phyloP scores from a whole-genome alignment of 2,113 vertebrate species.

The Actenoides hombroni region DNA sequence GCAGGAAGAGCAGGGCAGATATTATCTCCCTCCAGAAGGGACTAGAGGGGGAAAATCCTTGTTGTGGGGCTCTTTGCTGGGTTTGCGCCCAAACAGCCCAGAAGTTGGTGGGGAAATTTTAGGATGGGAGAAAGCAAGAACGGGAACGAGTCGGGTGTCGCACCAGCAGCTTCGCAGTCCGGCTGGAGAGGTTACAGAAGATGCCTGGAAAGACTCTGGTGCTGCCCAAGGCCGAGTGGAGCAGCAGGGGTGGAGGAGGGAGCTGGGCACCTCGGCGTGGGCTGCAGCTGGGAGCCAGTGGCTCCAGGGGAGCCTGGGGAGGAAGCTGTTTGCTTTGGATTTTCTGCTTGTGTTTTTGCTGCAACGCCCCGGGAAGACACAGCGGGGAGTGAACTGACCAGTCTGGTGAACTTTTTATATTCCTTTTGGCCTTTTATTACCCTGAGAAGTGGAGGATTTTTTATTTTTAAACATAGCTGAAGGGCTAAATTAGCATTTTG shows the following conservation, averaged over 20 bases:
- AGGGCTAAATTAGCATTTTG: conserved; percentile 66
- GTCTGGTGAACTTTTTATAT: conserved; percentile 66
- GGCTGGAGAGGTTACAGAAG: background rate
- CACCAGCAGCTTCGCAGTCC: background rate
- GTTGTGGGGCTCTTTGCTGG: background rate
- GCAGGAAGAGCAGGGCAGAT: background rate
- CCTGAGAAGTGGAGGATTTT: conserved; percentile 37
- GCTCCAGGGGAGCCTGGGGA: background rate
- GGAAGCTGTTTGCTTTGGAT: conserved; percentile 64
- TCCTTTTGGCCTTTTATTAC: conserved; percentile 67
- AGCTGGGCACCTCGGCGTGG: background rate
- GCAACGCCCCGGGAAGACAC: conserved; percentile 51
- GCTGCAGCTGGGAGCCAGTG: background rate
- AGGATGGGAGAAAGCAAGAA: background rate
- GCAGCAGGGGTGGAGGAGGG: background rate
- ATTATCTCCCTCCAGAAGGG: background rate
- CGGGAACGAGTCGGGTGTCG: background rate
- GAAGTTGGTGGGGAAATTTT: background rate
- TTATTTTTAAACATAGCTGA: conserved; percentile 63
- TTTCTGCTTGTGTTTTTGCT: conserved; percentile 45
- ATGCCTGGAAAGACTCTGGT: background rate
- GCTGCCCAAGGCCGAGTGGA: background rate
- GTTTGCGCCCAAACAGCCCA: background rate
- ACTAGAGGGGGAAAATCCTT: background rate
- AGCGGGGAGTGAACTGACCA: conserved; percentile 61